Base-by-base conservation (phyloP, 2,797 vertebrate genomes). In the Clarias laeviceps region DNA sequence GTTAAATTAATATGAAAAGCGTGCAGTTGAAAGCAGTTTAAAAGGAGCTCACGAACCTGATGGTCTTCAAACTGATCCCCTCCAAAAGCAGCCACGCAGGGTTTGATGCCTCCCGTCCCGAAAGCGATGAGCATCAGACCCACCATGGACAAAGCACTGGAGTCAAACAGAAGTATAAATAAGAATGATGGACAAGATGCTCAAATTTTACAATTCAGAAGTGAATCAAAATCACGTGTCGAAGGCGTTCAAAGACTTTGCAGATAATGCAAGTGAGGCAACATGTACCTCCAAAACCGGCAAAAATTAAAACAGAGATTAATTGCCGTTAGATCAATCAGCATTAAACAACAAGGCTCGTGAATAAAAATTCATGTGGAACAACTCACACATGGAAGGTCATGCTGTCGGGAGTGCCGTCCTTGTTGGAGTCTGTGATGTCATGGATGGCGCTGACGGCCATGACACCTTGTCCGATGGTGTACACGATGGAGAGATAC, bases 61-160 rank as follows among this genome's bases (percentile, higher is more conserved):
- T 95, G 82, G 0, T 99, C 96, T n/a, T 94, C 90, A 93, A 99
- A 99, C 93, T 99, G 98, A 90, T 99, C 98, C 70, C 97, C 98
- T 68, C 98, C 98, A 81, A 99, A 99, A 0, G 98, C 97, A 11
- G 97, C 91, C 87, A 99, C 98, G 5, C 98, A 99, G n/a, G 98
- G 98, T 89, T 99, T 99, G 91, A 99, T 99, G 40, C 98, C 98
- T 79, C 98, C 98, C 0, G 98, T 99, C 2, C 97, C 98, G 0
- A 99, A 50, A 0, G 98, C 98, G 27, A 99, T 98, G 40, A 99
- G 96, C 8, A 93, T 0, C 90, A 99, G 91, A 7, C 98, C 98
- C 45, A 95, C 1, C 95, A 99, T 95, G 76, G 96, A 97, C 82
- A 99, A 90, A 3, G 87, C 92, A 59, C 98, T 99, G 90, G 68